Evolutionary conservation across 53 echinoderm and acorn worm species (phyloP).

Genomic region (Henricia sp.): DNA sequence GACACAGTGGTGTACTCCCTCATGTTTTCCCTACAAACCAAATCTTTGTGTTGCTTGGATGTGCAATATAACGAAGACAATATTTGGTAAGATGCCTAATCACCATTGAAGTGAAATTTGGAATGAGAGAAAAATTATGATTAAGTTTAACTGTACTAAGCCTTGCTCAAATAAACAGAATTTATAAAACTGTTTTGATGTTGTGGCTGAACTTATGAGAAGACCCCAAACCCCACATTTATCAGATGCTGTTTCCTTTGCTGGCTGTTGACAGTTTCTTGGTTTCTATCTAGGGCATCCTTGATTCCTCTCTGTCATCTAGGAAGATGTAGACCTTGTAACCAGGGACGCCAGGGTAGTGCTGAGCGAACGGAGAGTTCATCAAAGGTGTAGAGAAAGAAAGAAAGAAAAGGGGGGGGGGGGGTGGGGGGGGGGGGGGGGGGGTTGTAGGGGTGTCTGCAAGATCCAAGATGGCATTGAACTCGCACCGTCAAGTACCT

Average conservation of each 20-base stretch:
- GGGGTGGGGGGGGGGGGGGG: neutral
- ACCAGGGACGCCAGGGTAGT: slow-evolving; percentile 7
- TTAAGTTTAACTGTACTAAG: too few species aligned
- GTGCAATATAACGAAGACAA: too few species aligned
- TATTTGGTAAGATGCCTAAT: too few species aligned
- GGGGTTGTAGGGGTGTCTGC: slow-evolving; percentile 3
- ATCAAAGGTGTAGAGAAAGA: neutral
- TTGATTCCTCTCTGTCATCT: slow-evolving; percentile 31
- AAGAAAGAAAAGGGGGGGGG: neutral
- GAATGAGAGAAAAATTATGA: too few species aligned
- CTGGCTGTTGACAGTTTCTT: slow-evolving; percentile 29
- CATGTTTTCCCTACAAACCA: too few species aligned
- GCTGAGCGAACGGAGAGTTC: slow-evolving; percentile 44
- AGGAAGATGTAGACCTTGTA: slow-evolving; percentile 40
- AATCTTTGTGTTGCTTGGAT: too few species aligned
- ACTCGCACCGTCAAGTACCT: neutral
- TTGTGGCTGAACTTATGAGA: too few species aligned
- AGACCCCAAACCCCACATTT: too few species aligned
- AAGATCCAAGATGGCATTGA: slow-evolving; percentile 19
- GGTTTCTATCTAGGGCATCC: slow-evolving; percentile 29
- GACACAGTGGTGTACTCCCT: too few species aligned
- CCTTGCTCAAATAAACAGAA: too few species aligned
- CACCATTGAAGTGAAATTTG: too few species aligned
- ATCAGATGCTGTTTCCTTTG: too few species aligned
- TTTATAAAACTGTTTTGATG: slow-evolving; percentile 15